Percentiles rank a stretch among this genome's conserved stretches.
Evolutionary conservation across 2,113 vertebrate genomes (phyloP).

Genomic region (Cinclus cinclus): DNA sequence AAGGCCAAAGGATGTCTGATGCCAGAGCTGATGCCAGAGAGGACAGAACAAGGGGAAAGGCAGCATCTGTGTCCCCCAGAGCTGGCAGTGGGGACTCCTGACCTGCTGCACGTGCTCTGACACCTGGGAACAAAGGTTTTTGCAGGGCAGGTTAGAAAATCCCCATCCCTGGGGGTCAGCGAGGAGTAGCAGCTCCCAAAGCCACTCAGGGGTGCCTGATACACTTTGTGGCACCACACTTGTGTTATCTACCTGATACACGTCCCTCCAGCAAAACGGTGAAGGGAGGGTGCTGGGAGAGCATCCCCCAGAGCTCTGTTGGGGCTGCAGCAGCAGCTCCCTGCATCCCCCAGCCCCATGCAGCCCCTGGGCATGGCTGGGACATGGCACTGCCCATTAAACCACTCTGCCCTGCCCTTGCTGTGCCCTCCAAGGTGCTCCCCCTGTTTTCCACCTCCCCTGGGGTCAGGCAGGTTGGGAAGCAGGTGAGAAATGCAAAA

Average conservation of each 20-base stretch:
- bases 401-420: background rate
- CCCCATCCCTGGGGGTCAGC: background rate
- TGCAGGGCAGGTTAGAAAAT: background rate
- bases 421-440: background rate
- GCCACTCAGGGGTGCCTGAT: fast-evolving
- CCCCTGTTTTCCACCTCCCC: background rate
- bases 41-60: background rate
- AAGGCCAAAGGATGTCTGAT: background rate
- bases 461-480: fast-evolving
- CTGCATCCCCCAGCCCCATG: background rate
- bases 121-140: background rate
- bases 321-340: background rate
- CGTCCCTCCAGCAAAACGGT: background rate
- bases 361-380: fast-evolving
- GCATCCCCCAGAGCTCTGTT: background rate
- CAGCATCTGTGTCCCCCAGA: background rate
- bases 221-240: fast-evolving
- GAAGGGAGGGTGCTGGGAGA: background rate
- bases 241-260: background rate
- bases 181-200: background rate
- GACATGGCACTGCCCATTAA: background rate
- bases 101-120: background rate
- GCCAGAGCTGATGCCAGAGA: background rate
- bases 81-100: background rate
- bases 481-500: background rate